phyloP scores from a whole-genome alignment of 2,797 vertebrate genomes.

The Neostethus bicornis region DNA sequence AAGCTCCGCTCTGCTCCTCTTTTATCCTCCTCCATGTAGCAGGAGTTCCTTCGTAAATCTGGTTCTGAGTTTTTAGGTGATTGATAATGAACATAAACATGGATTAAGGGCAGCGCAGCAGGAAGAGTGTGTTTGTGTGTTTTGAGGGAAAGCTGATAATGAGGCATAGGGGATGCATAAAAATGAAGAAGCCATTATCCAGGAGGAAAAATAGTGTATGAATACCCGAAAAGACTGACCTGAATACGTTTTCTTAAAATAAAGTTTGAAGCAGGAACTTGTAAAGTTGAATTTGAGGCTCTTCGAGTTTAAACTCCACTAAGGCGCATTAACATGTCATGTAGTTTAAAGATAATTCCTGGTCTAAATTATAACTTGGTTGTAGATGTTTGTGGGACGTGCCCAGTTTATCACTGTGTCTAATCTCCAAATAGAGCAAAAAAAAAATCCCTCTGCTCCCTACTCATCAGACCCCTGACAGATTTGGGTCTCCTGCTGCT shows the following conservation, averaged over 20 bases:
- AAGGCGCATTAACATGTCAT: constrained; percentile 43
- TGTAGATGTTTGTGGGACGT: constrained; percentile 20
- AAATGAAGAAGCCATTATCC: constrained; percentile 31
- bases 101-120: constrained; percentile 40
- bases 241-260: constrained; percentile 51
- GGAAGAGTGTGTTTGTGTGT: constrained; percentile 23
- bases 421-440: constrained; percentile 59
- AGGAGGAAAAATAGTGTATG: constrained; percentile 11
- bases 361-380: constrained; percentile 41
- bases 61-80: constrained; percentile 46
- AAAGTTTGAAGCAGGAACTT: constrained; percentile 19
- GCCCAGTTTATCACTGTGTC: constrained; percentile 15
- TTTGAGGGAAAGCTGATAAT: constrained; percentile 39
- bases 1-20: constrained; percentile 13
- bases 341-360: constrained; percentile 40
- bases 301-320: constrained; percentile 35
- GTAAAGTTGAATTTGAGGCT: constrained; percentile 21
- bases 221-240: constrained; percentile 23
- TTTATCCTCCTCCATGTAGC: constrained; percentile 34
- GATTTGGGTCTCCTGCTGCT: constrained; percentile 64
- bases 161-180: constrained; percentile 19
- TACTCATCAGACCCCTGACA: constrained; percentile 63
- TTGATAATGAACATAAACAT: constrained; percentile 47
- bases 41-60: constrained; percentile 37
- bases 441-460: constrained; percentile 41